phyloP scores from a whole-genome alignment of 1,140 invertebrate genomes.

The Polypedilum pembai region DNA sequence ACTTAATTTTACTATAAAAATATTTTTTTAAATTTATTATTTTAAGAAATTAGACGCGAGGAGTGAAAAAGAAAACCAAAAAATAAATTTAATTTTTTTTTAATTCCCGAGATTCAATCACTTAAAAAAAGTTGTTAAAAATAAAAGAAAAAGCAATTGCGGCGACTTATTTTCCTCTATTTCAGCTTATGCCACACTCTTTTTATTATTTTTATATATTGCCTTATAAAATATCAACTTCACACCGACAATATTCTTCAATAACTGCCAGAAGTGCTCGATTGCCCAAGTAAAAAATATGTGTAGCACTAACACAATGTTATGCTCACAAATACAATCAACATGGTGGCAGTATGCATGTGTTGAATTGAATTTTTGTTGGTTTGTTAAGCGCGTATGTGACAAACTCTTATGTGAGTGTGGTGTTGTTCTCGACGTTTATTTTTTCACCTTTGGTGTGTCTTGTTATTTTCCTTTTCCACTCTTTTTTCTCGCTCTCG shows the following conservation, averaged over 20 bases:
- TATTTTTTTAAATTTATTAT: background rate
- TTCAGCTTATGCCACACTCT: too few relatives aligned
- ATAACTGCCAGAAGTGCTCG: constrained; percentile 15
- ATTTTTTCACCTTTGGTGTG: constrained; percentile 26
- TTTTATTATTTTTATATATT: constrained; percentile 1
- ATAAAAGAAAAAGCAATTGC: too few relatives aligned
- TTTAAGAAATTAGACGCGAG: background rate
- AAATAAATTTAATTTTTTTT: background rate
- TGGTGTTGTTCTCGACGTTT: constrained; percentile 26
- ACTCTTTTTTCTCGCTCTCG: background rate
- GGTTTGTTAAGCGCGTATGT: background rate
- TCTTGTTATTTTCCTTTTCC: constrained; percentile 24
- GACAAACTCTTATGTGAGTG: constrained; percentile 25
- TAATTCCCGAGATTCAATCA: background rate
- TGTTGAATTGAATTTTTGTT: background rate
- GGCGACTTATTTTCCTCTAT: too few relatives aligned
- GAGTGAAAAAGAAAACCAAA: background rate
- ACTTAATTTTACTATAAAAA: background rate
- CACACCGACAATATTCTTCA: constrained; percentile 26
- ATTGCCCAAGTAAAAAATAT: background rate
- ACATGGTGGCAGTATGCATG: background rate
- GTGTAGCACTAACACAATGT: background rate
- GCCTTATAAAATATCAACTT: constrained; percentile 27
- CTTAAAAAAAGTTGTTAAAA: background rate
- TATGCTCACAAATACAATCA: background rate